Base-by-base conservation (phyloP, 2,888 invertebrate species). In the Meghimatium bilineatum region DNA sequence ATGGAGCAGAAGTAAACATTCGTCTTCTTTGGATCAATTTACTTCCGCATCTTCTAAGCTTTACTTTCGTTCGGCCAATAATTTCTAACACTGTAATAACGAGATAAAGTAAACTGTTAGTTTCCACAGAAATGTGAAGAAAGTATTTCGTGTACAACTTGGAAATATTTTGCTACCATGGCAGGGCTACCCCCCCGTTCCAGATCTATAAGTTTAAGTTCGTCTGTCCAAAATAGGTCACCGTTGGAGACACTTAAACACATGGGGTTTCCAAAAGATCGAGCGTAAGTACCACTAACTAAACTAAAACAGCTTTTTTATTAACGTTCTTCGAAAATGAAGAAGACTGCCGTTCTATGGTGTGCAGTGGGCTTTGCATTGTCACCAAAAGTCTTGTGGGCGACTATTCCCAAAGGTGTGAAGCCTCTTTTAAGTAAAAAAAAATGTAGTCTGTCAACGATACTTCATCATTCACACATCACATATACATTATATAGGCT, bases 191-290 rank as follows among this genome's bases (percentile, higher is more conserved):
- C 88, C 44, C 86, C 88, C 60, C 74, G 86, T 10, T 75, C 72
- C n/a, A 66, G 85, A 79, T 75, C 79, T 76, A 66, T 84, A 82
- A 80, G 85, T 82, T 86, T 89, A 87, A 78, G 88, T 88, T 8
- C 86, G 88, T 63, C 88, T 86, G 79, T 83, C 87, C 85, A 86
- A 87, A 84, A 81, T 26, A 88, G 87, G 84, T 88, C 92, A 17
- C 88, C 97, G 10, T 94, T 97, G 88, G 96, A 97, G 94, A 96
- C 96, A 83, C 94, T 97, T 63, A 94, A 97, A 87, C 97, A 97
- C 94, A 96, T 97, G 96, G 97, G 97, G 60, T 97, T 97, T 94
- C 96, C 97, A 8, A 96, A 96, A 94, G 96, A 96, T 91, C 95
- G 97, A 95, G 97, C 97, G 97, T 97, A 95, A 63, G 60, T 63